These are phyloP conservation scores for Listronotus bonariensis DNA, from an alignment of 1,140 invertebrate species.

Conservation along the genomic window DNA sequence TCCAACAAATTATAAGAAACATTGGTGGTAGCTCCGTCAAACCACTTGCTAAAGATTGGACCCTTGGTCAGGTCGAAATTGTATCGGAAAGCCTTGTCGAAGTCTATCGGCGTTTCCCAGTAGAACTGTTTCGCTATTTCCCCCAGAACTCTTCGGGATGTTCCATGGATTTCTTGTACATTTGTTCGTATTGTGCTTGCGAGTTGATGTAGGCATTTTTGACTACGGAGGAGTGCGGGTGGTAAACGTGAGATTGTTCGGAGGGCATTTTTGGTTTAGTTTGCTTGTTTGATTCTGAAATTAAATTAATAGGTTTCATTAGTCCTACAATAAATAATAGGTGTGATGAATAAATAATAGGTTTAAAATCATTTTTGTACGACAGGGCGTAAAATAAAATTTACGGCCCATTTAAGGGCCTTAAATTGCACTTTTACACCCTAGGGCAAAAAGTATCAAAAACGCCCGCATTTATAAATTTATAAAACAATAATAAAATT, in stretches of 20 bases:
- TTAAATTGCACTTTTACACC: too few relatives aligned
- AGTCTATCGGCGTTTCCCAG: slow-evolving; percentile 79
- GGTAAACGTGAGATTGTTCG: slow-evolving; percentile 63
- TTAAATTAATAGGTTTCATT: too few relatives aligned
- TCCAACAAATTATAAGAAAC: slow-evolving; percentile 95
- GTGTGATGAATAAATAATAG: too few relatives aligned
- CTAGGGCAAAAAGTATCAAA: too few relatives aligned
- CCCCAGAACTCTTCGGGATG: slow-evolving; percentile 89
- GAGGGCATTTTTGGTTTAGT: slow-evolving; percentile 55
- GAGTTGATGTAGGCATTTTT: slow-evolving; percentile 72
- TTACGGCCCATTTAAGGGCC: too few relatives aligned
- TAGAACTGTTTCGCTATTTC: slow-evolving; percentile 87
- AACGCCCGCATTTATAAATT: too few relatives aligned
- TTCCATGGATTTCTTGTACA: slow-evolving; percentile 85
- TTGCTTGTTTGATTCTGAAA: slow-evolving; percentile 1
- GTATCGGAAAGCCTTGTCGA: slow-evolving; percentile 80
- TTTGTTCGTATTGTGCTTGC: slow-evolving; percentile 78
- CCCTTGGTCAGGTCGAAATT: slow-evolving; percentile 92
- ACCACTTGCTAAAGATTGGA: slow-evolving; percentile 90
- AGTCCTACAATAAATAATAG: too few relatives aligned
- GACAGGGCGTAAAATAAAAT: too few relatives aligned
- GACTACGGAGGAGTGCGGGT: slow-evolving; percentile 66
- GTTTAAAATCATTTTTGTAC: too few relatives aligned
- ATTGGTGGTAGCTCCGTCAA: slow-evolving; percentile 93
- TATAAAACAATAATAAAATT: too few relatives aligned